Conservation (phyloP, 2,888 invertebrate genomes). For the Drosophila prostipennis region DNA sequence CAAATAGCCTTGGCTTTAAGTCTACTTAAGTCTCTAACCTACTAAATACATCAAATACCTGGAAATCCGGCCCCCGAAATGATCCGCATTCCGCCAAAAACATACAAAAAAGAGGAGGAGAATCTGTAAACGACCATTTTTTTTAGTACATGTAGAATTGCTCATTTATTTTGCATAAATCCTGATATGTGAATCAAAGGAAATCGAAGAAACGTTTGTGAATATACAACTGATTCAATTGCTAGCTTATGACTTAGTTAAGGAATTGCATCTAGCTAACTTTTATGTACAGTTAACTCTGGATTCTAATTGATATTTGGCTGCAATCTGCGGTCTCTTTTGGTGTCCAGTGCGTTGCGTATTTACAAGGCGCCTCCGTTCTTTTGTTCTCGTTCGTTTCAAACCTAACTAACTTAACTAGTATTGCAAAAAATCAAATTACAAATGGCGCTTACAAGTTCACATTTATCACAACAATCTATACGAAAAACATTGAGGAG, state of each 20-base stretch:
- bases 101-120: conserved; percentile 4
- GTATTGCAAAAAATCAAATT: conserved; percentile 18
- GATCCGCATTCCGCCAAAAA: conserved; percentile 11
- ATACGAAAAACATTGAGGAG: conserved; percentile 7
- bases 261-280: conserved; percentile 39
- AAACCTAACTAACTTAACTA: conserved; percentile 22
- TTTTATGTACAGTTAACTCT: conserved; percentile 25
- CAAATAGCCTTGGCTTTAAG: conserved; percentile 78
- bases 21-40: conserved; percentile 54
- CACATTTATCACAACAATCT: conserved; percentile 67
- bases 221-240: conserved; percentile 28
- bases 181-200: conserved; percentile 41
- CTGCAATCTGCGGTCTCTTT: conserved; percentile 23
- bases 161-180: conserved; percentile 47
- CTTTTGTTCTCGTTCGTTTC: background rate
- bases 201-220: conserved; percentile 35
- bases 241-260: conserved; percentile 45
- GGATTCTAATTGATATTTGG: conserved; percentile 31
- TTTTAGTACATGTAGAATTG: conserved; percentile 41
- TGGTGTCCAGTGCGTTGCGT: conserved; percentile 39
- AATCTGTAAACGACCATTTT: conserved; percentile 16
- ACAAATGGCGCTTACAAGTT: conserved; percentile 43
- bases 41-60: conserved; percentile 42
- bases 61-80: conserved; percentile 26
- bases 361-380: conserved; percentile 35